phyloP scores from a whole-genome alignment of 2,888 invertebrate genomes.

The Machimus atricapillus region DNA sequence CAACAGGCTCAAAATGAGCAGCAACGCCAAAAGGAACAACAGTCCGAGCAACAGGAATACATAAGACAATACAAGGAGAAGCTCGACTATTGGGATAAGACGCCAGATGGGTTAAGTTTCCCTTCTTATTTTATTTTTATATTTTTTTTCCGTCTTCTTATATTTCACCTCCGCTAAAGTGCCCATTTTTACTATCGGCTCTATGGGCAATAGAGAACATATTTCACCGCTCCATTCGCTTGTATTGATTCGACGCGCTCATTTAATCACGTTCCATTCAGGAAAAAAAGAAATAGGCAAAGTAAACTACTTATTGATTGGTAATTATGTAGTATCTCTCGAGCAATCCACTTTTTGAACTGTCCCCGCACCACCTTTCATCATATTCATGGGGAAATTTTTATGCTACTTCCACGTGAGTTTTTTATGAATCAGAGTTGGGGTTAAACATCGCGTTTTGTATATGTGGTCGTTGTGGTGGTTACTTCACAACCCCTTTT shows the following conservation, averaged over 20 bases:
- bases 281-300: neutral
- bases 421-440: neutral
- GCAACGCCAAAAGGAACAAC: conserved; percentile 10
- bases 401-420: neutral
- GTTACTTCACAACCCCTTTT: neutral
- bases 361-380: neutral
- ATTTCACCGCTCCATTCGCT: neutral
- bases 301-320: conserved; percentile 20
- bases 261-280: neutral
- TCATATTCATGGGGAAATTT: neutral
- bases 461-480: neutral
- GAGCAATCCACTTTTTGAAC: neutral
- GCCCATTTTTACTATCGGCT: neutral
- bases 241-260: conserved; percentile 4
- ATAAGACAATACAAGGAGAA: conserved; percentile 27
- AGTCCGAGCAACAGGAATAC: conserved; percentile 30
- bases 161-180: neutral
- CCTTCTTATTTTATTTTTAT: neutral
- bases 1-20: conserved; percentile 45
- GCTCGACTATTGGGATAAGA: conserved; percentile 35
- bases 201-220: neutral
- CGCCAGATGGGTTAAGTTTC: conserved; percentile 49
- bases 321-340: neutral
- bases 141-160: conserved; percentile 13
- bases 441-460: neutral